A percentile compares a stretch with the other conserved stretches of the same genome.
Conservation (phyloP, 2,888 invertebrate species). For the Hypena proboscidalis region DNA sequence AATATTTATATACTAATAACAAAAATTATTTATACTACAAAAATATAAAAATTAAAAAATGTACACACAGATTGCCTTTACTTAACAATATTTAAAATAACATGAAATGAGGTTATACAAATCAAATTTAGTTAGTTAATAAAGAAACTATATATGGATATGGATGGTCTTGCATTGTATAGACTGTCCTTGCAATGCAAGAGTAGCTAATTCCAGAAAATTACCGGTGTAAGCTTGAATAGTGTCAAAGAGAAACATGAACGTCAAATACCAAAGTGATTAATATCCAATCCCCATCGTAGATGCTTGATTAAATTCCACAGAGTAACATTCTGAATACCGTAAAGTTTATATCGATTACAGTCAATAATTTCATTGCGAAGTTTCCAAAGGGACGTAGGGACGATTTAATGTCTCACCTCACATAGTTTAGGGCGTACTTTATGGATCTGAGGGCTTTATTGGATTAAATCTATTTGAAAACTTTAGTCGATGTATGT, state of each 20-base stretch:
- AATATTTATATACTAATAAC: too few species aligned
- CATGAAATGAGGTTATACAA: too few species aligned
- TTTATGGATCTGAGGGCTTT: constrained; percentile 30
- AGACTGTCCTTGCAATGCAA: too few species aligned
- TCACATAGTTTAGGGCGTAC: constrained; percentile 30
- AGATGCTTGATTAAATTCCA: constrained; percentile 78
- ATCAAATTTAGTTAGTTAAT: too few species aligned
- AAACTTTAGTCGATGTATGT: constrained; percentile 1
- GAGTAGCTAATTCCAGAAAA: constrained; percentile 17
- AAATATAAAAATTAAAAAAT: too few species aligned
- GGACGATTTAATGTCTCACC: constrained; percentile 43
- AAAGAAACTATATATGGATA: too few species aligned
- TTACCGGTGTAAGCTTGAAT: too few species aligned
- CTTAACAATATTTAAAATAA: too few species aligned
- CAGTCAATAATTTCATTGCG: constrained; percentile 66
- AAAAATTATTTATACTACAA: too few species aligned
- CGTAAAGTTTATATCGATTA: constrained; percentile 75
- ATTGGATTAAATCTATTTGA: constrained; percentile 31
- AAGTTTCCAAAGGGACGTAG: constrained; percentile 45
- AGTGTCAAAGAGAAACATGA: constrained; percentile 52
- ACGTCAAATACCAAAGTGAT: constrained; percentile 43
- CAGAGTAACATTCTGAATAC: constrained; percentile 60
- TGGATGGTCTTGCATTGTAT: too few species aligned
- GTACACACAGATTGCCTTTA: too few species aligned
- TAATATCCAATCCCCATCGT: constrained; percentile 66